Conservation (phyloP, 1,140 invertebrate genomes). For the Homalodisca vitripennis region DNA sequence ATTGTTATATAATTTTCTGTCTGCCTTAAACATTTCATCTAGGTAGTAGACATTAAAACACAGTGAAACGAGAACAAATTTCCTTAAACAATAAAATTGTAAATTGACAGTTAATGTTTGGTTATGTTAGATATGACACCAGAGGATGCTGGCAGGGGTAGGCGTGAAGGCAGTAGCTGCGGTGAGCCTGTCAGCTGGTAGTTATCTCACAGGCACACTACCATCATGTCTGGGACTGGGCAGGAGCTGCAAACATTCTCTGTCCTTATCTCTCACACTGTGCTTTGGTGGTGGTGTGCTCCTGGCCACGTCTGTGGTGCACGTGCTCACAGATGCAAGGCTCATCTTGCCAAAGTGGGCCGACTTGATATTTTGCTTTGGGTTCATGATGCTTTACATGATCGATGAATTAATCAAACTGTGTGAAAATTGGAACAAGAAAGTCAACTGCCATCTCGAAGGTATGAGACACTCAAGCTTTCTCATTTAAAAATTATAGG, state of each 20-base stretch:
- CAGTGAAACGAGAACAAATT: too few relatives aligned
- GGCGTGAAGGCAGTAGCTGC: not conserved
- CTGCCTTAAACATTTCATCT: too few relatives aligned
- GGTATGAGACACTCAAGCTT: too few relatives aligned
- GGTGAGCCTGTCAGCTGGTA: not conserved
- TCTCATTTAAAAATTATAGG: too few relatives aligned
- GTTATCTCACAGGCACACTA: slow-evolving; percentile 5
- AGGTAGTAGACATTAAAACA: too few relatives aligned
- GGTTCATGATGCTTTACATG: slow-evolving; percentile 58
- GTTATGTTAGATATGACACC: not conserved
- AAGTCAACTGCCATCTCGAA: not conserved
- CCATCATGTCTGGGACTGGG: slow-evolving; percentile 31
- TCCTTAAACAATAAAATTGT: too few relatives aligned
- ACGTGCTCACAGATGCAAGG: slow-evolving; percentile 78
- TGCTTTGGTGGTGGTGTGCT: slow-evolving; percentile 91
- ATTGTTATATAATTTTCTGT: too few relatives aligned
- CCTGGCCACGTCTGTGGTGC: slow-evolving; percentile 84
- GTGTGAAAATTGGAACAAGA: not conserved
- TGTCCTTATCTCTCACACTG: slow-evolving; percentile 51
- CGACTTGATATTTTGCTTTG: slow-evolving; percentile 54
- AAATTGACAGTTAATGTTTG: too few relatives aligned
- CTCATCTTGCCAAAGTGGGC: slow-evolving; percentile 36
- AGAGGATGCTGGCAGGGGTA: not conserved
- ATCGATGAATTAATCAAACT: slow-evolving; percentile 47
- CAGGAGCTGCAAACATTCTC: slow-evolving; percentile 6